A percentile compares a stretch with the other conserved stretches of the same genome.
These are phyloP conservation scores for Bombus polaris DNA, from an alignment of 1,140 invertebrate genomes.

Conservation along the genomic window DNA sequence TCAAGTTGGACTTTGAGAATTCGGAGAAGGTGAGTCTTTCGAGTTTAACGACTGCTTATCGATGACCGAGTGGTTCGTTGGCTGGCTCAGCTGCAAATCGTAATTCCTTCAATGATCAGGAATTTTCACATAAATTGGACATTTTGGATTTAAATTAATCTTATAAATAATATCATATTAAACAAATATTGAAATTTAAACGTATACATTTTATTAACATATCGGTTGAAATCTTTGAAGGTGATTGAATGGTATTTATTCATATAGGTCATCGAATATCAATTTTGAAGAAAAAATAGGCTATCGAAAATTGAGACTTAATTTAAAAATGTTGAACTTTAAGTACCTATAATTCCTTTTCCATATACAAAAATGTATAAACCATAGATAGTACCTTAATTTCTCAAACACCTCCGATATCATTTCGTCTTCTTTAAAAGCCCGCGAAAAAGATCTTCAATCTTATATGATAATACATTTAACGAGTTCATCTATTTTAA, in stretches of 20 bases:
- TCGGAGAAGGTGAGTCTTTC: slow-evolving; percentile 90
- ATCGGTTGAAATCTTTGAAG: too few relatives aligned
- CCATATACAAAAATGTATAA: too few relatives aligned
- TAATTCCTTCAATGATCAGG: not conserved
- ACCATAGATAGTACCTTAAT: not conserved
- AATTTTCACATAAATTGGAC: not conserved
- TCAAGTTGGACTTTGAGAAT: slow-evolving; percentile 99
- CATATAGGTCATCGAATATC: accelerated
- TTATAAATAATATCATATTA: too few relatives aligned
- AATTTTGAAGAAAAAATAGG: too few relatives aligned
- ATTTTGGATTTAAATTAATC: not conserved
- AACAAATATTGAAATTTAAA: too few relatives aligned
- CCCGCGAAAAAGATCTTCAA: not conserved
- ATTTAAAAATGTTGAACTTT: too few relatives aligned
- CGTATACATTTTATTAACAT: too few relatives aligned
- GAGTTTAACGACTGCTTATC: not conserved
- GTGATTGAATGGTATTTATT: too few relatives aligned
- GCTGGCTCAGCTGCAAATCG: not conserved
- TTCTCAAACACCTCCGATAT: not conserved
- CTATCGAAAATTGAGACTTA: too few relatives aligned
- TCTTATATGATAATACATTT: not conserved
- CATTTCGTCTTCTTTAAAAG: not conserved
- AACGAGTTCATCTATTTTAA: not conserved
- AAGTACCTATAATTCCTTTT: too few relatives aligned
- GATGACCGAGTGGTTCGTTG: not conserved